Evolutionary conservation across 2,888 invertebrate species (phyloP).

Genomic region (Chrysomela aeneicollis): DNA sequence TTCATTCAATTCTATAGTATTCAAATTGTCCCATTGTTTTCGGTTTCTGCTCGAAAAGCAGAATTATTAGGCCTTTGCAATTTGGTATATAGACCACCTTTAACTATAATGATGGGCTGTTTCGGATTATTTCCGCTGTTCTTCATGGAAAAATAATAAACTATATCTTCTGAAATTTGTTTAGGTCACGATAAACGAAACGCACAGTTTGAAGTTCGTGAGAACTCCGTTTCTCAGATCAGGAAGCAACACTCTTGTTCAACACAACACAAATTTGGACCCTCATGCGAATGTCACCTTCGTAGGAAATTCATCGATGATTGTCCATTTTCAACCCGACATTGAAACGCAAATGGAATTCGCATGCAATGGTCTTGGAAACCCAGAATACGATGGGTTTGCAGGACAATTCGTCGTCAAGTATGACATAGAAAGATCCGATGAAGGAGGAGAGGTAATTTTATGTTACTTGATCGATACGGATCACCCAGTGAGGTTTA

Average conservation of each 20-base stretch:
- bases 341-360: constrained; percentile 66
- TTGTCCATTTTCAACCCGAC: constrained; percentile 66
- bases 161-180: too few relatives aligned
- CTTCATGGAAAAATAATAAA: too few relatives aligned
- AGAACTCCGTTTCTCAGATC: constrained; percentile 70
- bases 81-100: too few relatives aligned
- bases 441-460: constrained; percentile 64
- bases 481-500: too few relatives aligned
- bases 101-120: too few relatives aligned
- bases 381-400: constrained; percentile 59
- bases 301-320: constrained; percentile 39
- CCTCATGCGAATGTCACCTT: constrained; percentile 44
- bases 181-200: constrained; percentile 68
- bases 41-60: too few relatives aligned
- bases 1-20: too few relatives aligned
- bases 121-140: too few relatives aligned
- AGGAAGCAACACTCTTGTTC: constrained; percentile 67
- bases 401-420: constrained; percentile 72
- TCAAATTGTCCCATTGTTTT: too few relatives aligned
- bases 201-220: constrained; percentile 65
- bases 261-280: constrained; percentile 61
- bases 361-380: constrained; percentile 54
- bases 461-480: background rate
- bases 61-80: too few relatives aligned
- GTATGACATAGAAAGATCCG: constrained; percentile 70